phyloP scores from a whole-genome alignment of 2,888 invertebrate genomes.

The Drosophila imparisetae region DNA sequence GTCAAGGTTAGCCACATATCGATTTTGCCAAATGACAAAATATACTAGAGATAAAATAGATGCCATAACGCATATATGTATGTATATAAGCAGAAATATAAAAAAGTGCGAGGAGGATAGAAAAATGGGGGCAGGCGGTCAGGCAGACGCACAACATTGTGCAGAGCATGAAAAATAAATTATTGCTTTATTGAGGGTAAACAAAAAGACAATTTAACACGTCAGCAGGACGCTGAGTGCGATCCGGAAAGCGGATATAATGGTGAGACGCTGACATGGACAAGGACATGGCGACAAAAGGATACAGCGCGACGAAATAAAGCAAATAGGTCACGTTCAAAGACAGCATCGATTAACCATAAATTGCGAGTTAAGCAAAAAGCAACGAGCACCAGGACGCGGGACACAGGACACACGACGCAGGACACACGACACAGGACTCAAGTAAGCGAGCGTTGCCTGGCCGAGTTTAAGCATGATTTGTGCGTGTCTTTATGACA shows the following conservation, averaged over 20 bases:
- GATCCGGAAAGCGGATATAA: conserved; percentile 45
- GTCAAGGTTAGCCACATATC: conserved; percentile 65
- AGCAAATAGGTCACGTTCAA: conserved; percentile 82
- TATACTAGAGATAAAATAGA: conserved; percentile 8
- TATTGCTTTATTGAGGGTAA: conserved; percentile 79
- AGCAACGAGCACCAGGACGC: conserved; percentile 54
- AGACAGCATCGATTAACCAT: conserved; percentile 82
- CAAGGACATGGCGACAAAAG: conserved; percentile 37
- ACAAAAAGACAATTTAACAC: conserved; percentile 81
- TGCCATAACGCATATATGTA: conserved; percentile 3
- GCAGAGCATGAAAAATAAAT: conserved; percentile 80
- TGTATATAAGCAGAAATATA: not conserved
- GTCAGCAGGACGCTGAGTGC: conserved; percentile 77
- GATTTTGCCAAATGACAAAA: conserved; percentile 46
- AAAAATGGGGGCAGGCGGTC: not conserved
- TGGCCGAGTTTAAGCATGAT: conserved; percentile 74
- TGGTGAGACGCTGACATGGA: conserved; percentile 38
- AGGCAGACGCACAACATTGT: conserved; percentile 49
- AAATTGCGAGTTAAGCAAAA: conserved; percentile 82
- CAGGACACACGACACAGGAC: conserved; percentile 28
- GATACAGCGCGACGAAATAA: conserved; percentile 64
- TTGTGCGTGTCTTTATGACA: conserved; percentile 81
- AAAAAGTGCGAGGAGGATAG: conserved; percentile 15
- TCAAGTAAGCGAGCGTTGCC: conserved; percentile 21
- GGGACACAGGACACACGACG: conserved; percentile 24